Base-by-base conservation (phyloP, 2,888 invertebrate species). In the Nomada goodeniana region DNA sequence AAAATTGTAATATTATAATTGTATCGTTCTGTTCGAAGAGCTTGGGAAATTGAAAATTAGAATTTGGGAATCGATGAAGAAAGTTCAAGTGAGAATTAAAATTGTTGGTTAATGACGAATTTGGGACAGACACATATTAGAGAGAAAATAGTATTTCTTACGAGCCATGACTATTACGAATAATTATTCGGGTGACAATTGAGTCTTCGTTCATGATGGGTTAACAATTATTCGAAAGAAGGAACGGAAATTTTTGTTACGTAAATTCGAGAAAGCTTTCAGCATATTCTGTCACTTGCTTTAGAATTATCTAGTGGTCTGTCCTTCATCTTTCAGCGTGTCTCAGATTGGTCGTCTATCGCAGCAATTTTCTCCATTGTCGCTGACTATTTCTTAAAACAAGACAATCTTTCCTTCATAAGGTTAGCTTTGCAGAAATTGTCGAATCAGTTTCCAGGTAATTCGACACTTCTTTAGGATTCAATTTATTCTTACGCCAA, bases 301-400 rank as follows among this genome's bases (percentile, higher is more conserved):
- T 74, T 78, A 78, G 75, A 73, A 71, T 50, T 29, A 83, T 80
- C 65, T 82, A 83, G 77, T 57, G 76, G 26, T 78, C 83, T 85
- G 47, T 83, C 80, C 77, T 76, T 77, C 70, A 26, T 72, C 75
- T 79, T 20, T 81, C 74, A 73, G 70, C 68, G 72, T 76, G 59
- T 79, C 75, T 79, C 69, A 47, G 64, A 55, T 29, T 60, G 59
- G 57, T 72, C 20, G 68, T 75, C 80, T 80, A 36, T 57, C 65
- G 44, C 53, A 61, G 69, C 68, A 83, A 78, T 87, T 65, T 52
- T 44, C 50, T 57, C 75, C 60, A 78, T 78, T 75, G 73, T 76
- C 74, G 72, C 65, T 20, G 55, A 29, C 47, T 59, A 55, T 53
- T 80, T 55, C 29, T 53, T 53, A 57, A 61, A 74, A 60, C 50